These are phyloP conservation scores for Lysandra coridon DNA, from an alignment of 2,888 invertebrate species.

Conservation along the genomic window DNA sequence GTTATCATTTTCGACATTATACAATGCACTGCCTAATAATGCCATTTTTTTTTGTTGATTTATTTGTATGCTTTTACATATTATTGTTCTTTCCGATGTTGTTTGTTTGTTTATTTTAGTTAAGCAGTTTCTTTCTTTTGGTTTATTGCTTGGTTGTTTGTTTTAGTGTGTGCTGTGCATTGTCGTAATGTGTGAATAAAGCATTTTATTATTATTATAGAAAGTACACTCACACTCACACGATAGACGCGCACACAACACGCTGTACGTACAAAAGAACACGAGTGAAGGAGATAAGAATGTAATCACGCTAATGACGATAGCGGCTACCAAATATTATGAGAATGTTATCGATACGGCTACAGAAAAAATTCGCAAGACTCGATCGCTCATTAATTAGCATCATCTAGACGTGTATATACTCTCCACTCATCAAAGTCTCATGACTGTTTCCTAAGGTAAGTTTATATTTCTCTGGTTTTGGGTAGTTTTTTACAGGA, in stretches of 20 bases:
- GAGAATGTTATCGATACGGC: neutral
- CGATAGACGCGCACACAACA: neutral
- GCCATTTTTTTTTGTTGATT: no score
- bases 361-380: slow-evolving; percentile 18
- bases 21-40: no score
- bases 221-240: neutral
- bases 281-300: neutral
- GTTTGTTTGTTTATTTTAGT: no score
- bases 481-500: neutral
- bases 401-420: slow-evolving; percentile 46
- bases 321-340: slow-evolving; percentile 3
- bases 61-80: no score
- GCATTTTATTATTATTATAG: no score
- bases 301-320: slow-evolving; percentile 19
- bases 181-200: no score
- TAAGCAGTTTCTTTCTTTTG: no score
- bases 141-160: no score
- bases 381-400: slow-evolving; percentile 1
- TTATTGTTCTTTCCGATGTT: no score
- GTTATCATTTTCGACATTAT: no score
- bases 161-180: no score
- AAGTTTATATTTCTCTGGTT: neutral
- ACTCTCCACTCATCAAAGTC: neutral
- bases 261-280: neutral
- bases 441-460: slow-evolving; percentile 9